phyloP scores from a whole-genome alignment of 2,888 invertebrate species.

The Tetragonula carbonaria region DNA sequence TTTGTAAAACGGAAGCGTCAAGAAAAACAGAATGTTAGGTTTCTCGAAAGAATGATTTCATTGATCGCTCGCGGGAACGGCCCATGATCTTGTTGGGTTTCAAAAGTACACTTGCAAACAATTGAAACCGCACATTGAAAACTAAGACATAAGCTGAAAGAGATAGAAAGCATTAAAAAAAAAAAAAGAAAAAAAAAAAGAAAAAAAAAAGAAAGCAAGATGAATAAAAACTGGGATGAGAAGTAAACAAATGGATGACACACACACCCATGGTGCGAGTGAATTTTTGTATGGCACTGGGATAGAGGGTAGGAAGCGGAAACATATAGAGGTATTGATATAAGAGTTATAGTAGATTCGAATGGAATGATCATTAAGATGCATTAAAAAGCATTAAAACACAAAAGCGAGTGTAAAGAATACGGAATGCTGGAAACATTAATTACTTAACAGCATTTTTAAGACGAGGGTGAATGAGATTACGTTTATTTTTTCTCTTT shows the following conservation, averaged over 20 bases:
- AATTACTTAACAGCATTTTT: slow-evolving; percentile 69
- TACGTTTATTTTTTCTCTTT: too few species aligned
- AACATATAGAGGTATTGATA: slow-evolving; percentile 58
- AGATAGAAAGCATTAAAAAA: slow-evolving; percentile 7
- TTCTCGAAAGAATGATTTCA: slow-evolving; percentile 44
- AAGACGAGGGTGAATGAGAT: slow-evolving; percentile 65
- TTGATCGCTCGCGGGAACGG: slow-evolving; percentile 71
- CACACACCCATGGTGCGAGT: slow-evolving; percentile 79
- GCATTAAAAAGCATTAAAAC: slow-evolving; percentile 6
- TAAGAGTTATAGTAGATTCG: slow-evolving; percentile 63
- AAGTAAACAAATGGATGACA: slow-evolving; percentile 41
- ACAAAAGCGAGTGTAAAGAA: slow-evolving; percentile 75
- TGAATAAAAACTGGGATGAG: slow-evolving; percentile 19
- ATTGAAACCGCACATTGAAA: slow-evolving; percentile 21
- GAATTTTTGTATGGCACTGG: slow-evolving; percentile 78
- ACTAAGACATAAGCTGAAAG: slow-evolving; percentile 4
- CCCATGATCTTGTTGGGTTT: slow-evolving; percentile 55
- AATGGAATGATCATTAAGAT: slow-evolving; percentile 48
- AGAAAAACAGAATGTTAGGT: slow-evolving; percentile 39
- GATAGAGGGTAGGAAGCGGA: slow-evolving; percentile 73
- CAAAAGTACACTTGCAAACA: slow-evolving; percentile 12
- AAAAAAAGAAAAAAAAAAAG: slow-evolving; percentile 20
- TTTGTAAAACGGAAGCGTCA: slow-evolving; percentile 45
- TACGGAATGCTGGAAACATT: slow-evolving; percentile 61
- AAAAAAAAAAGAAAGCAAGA: slow-evolving; percentile 9